Base-by-base conservation (phyloP, 2,888 invertebrate genomes). In the Mermis nigrescens region DNA sequence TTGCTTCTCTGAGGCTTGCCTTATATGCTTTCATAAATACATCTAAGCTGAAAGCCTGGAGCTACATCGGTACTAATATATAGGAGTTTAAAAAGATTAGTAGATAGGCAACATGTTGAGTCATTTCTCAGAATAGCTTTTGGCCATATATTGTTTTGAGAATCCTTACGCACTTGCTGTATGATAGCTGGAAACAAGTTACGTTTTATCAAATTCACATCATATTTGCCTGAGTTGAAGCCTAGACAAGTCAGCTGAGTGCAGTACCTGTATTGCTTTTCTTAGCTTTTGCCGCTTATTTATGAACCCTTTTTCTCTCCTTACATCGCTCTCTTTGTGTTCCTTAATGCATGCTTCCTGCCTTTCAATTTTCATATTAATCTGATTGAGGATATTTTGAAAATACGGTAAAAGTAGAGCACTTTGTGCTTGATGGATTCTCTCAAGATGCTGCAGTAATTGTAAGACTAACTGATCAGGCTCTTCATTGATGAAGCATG, bases 211-310 rank as follows among this genome's bases (percentile, higher is more conserved):
- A 56, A 31, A 45, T 56, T 56, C 3, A 56, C 12, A 24, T 56
- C 57, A 45, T 27, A 56, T 56, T 56, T 56, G 19, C 22, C 57
- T 12, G 38, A 38, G 45, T 56, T 56, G 24, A 56, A 56, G n/a
- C 57, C 57, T 3, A 56, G 45, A 7, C 24, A 24, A 45, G 45
- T 12, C 22, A 56, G 27, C 38, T 38, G 38, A 38, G 12, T 12
- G 19, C 38, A 38, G 19, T 38, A 38, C 12, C 12, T 38, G 7
- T 12, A 7, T 19, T 12, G 38, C 19, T 19, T 7, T 19, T 19
- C 19, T 38, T 38, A 38, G 19, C 38, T 38, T 7, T 19, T 38
- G 38, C 38, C 7, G 19, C 19, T 38, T 7, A 38, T 7, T 38
- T 19, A 38, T 12, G 19, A 48, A 27, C 22, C 57, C 22, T 45